Percentiles rank a stretch among this genome's conserved stretches.
Conservation (phyloP, 2,113 vertebrate genomes). For the Atrichornis clamosus region DNA sequence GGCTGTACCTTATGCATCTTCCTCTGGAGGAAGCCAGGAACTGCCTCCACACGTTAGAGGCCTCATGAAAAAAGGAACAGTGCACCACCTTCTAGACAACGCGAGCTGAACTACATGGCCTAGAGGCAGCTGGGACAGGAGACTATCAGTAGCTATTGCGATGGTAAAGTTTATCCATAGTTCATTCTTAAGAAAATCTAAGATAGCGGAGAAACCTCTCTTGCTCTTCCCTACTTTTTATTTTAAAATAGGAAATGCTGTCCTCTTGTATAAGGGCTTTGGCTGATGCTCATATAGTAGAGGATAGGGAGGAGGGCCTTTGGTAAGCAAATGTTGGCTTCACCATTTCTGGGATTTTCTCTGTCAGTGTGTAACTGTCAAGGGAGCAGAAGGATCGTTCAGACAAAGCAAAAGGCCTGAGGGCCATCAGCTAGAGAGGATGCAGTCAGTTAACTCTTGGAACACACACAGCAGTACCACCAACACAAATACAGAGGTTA, state of each 20-base stretch:
- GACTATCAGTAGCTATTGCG: background rate
- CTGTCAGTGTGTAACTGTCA: background rate
- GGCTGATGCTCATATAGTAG: background rate
- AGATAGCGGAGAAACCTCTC: background rate
- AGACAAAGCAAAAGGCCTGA: background rate
- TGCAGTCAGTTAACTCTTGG: background rate
- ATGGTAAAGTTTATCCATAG: background rate
- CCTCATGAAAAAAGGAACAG: background rate
- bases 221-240: background rate
- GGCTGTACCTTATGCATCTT: fast-evolving
- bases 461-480: background rate
- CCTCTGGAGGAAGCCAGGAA: background rate
- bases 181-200: background rate
- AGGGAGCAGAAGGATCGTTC: background rate
- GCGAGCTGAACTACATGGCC: background rate
- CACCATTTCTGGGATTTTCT: background rate
- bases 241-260: background rate
- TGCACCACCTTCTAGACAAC: background rate
- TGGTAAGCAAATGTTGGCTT: background rate
- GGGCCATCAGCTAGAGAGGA: background rate
- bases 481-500: background rate
- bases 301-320: background rate
- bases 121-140: background rate
- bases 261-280: background rate
- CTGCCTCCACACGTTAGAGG: background rate